Base-by-base conservation (phyloP, 2,888 invertebrate genomes). In the Lacanobia wlatinum region DNA sequence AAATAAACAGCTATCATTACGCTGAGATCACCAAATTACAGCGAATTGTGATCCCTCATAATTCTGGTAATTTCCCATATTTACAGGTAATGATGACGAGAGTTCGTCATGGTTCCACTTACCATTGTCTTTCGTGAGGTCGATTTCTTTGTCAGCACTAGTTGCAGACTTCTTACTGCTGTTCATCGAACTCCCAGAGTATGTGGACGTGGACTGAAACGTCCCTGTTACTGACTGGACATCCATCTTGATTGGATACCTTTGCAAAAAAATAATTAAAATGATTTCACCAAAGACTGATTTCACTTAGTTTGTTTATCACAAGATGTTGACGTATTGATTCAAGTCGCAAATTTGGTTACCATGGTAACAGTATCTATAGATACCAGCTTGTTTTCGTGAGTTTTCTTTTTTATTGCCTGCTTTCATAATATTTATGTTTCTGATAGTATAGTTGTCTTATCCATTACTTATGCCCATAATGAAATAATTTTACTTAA, bases 111-210 rank as follows among this genome's bases (percentile, higher is more conserved):
- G 9, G 34, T 18, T 68, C 8, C 23, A 46, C 75, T 58, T 8
- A 95, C 95, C 90, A 84, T 94, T 95, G 67, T 95, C 95, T 73
- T 94, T 94, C 4, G 94, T 93, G 2, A 94, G 84, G 55, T 95
- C 94, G 21, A 87, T 78, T 1, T 92, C 93, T 67, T 84, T 88
- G 0, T 86, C 89, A 12, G 0, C 67, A 40, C 88, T 90, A 0
- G 21, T 71, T 0, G 60, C 89, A 18, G 93, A 91, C 55, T 5
- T 38, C 6, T 78, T 87, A 76, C 88, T 92, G 66, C 94, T 94
- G 0, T 92, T 91, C 77, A 90, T 94, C 0, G 94, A 93, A 63
- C 91, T 92, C 21, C 86, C 92, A 0, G 94, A 94, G 63, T 80
- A 89, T 0, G 90, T 89, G 0, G 95, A 94, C 9, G 89, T 89